These are phyloP conservation scores for Mesopsocus fuscifrons DNA, from an alignment of 2,888 invertebrate genomes.

Conservation along the genomic window DNA sequence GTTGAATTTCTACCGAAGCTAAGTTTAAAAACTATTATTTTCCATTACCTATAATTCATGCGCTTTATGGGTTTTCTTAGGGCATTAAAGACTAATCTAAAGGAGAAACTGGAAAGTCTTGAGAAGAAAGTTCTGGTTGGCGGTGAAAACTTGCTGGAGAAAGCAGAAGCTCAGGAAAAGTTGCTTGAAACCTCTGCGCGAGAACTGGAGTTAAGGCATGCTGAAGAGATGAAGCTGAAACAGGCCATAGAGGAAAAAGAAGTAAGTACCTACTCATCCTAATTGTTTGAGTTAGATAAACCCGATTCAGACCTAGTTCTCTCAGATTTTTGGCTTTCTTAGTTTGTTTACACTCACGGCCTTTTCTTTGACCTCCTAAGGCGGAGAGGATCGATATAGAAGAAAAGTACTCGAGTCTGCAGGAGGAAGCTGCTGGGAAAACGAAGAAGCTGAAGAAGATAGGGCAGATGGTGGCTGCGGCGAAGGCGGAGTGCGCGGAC, in stretches of 20 bases:
- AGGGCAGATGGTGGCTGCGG: conserved; percentile 68
- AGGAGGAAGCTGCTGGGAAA: conserved; percentile 87
- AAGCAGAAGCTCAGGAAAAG: conserved; percentile 82
- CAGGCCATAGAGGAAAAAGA: conserved; percentile 74
- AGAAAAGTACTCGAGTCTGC: conserved; percentile 81
- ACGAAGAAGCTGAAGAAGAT: conserved; percentile 83
- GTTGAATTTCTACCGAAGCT: no score
- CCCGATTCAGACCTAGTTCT: no score
- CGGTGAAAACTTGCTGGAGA: conserved; percentile 93
- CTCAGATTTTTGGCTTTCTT: no score
- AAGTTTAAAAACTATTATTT: conserved; percentile 1
- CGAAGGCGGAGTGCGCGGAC: conserved; percentile 67
- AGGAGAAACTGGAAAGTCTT: conserved; percentile 65
- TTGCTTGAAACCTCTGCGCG: conserved; percentile 72
- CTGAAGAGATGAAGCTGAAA: conserved; percentile 61
- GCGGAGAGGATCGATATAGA: conserved; percentile 86
- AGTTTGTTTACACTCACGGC: conserved; percentile 2
- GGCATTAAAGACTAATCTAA: conserved; percentile 14
- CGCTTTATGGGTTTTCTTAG: no score
- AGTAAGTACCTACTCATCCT: conserved; percentile 24
- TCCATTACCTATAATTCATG: background rate
- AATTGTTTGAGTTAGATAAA: background rate
- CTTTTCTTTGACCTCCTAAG: conserved; percentile 23
- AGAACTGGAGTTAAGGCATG: conserved; percentile 58
- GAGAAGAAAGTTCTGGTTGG: conserved; percentile 95